Conservation (phyloP, 2,888 invertebrate genomes). For the Cosmopolites sordidus region DNA sequence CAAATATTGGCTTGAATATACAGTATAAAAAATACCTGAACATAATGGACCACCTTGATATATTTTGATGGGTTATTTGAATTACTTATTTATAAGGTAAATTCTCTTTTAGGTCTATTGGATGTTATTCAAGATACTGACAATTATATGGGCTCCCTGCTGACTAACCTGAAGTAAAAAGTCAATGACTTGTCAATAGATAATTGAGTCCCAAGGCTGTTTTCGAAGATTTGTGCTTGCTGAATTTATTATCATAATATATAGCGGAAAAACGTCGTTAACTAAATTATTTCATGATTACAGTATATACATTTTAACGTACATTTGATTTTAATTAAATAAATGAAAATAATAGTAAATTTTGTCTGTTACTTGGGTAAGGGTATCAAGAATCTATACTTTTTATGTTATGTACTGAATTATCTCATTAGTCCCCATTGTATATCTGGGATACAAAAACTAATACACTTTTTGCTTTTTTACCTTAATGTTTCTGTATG, state of each 20-base stretch:
- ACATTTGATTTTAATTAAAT: neutral
- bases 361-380: no score
- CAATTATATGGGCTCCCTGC: conserved; percentile 53
- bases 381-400: no score
- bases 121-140: conserved; percentile 65
- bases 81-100: no score
- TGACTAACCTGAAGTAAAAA: conserved; percentile 42
- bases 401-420: no score
- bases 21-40: no score
- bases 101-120: conserved; percentile 56
- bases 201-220: conserved; percentile 17
- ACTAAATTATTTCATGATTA: conserved; percentile 21
- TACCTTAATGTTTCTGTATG: no score
- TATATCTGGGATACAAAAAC: no score
- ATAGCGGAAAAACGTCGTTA: conserved; percentile 14
- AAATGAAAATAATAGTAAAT: neutral
- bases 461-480: no score
- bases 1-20: no score
- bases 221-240: conserved; percentile 16
- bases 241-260: conserved; percentile 9
- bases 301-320: conserved; percentile 13
- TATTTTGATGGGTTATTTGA: no score
- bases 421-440: no score
- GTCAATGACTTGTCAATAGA: conserved; percentile 4
- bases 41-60: no score